Conservation (phyloP, 1,140 invertebrate genomes). For the Homalodisca vitripennis region DNA sequence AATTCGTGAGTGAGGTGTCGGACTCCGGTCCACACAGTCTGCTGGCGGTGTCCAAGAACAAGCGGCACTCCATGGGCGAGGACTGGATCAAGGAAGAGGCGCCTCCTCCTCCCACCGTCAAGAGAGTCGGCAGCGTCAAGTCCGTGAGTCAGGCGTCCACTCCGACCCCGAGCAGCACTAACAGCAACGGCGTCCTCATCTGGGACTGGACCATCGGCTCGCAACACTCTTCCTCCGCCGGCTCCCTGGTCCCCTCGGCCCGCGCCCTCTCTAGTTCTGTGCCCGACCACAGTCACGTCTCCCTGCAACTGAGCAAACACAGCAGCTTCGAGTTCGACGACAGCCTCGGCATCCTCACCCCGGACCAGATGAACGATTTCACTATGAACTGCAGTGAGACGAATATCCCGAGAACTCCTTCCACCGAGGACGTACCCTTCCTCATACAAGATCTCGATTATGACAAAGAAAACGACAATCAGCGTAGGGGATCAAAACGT, state of each 20-base stretch:
- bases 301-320: constrained; percentile 57
- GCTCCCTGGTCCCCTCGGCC: constrained; percentile 41
- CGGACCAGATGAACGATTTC: constrained; percentile 81
- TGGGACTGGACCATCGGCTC: constrained; percentile 45
- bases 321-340: constrained; percentile 75
- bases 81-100: constrained; percentile 15
- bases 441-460: constrained; percentile 22
- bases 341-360: constrained; percentile 79
- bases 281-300: not conserved
- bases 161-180: constrained; percentile 34
- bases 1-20: constrained; percentile 28
- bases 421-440: constrained; percentile 17
- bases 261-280: constrained; percentile 30
- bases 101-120: constrained; percentile 12
- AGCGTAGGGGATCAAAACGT: constrained; percentile 8
- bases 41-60: constrained; percentile 21
- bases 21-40: constrained; percentile 35
- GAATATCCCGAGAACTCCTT: not conserved
- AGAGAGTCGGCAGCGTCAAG: constrained; percentile 28
- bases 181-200: constrained; percentile 43
- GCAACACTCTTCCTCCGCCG: constrained; percentile 44
- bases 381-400: constrained; percentile 31
- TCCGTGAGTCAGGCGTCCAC: constrained; percentile 34
- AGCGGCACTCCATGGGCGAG: constrained; percentile 9
- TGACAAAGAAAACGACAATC: constrained; percentile 4